These are phyloP conservation scores for Fabriciana adippe DNA, from an alignment of 2,888 invertebrate species.

Conservation along the genomic window DNA sequence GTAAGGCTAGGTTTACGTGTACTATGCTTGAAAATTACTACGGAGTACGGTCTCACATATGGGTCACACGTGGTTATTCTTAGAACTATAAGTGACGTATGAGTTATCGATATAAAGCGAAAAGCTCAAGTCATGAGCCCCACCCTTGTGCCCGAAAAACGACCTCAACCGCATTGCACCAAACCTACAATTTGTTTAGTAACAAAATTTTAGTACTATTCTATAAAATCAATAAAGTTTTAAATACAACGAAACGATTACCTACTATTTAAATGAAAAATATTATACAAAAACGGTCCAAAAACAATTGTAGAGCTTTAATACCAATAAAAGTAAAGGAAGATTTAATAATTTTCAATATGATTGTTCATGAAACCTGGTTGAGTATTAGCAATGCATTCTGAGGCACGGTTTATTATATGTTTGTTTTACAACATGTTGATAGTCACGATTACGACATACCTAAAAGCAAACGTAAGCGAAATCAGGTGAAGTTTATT, in stretches of 20 bases:
- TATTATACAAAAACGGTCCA: too few species aligned
- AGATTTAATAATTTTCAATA: background rate
- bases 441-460: slow-evolving; percentile 23
- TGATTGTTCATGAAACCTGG: background rate
- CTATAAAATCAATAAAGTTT: too few species aligned
- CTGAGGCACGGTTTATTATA: slow-evolving; percentile 15
- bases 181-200: slow-evolving; percentile 15
- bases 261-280: too few species aligned
- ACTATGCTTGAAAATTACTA: background rate
- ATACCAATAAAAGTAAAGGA: background rate
- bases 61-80: slow-evolving; percentile 31
- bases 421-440: slow-evolving; percentile 18
- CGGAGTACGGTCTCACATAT: slow-evolving; percentile 6
- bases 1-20: background rate
- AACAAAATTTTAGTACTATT: background rate
- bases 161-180: slow-evolving; percentile 31
- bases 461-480: slow-evolving; percentile 29
- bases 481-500: slow-evolving; percentile 28
- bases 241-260: too few species aligned
- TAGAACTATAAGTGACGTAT: slow-evolving; percentile 25
- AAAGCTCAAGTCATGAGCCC: slow-evolving; percentile 20
- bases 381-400: slow-evolving; percentile 9
- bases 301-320: background rate
- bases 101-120: slow-evolving; percentile 28
- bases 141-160: slow-evolving; percentile 23